Conservation (phyloP, 2,797 vertebrate genomes). For the Scomberomorus guttatus region DNA sequence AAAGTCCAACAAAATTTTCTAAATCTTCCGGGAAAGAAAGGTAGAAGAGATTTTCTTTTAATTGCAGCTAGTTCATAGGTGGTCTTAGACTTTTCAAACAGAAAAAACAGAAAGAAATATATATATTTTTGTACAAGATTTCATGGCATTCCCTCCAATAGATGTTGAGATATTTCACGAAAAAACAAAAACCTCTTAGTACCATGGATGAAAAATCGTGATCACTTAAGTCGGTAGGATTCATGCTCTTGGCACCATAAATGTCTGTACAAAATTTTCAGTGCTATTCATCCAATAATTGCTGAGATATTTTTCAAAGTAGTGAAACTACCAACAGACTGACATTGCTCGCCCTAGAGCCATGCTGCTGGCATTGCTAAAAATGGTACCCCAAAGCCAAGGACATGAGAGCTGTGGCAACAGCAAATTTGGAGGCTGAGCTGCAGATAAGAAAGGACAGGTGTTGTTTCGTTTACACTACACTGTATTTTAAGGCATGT, state of each 20-base stretch:
- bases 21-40: background rate
- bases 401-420: background rate
- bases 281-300: background rate
- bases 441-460: constrained; percentile 21
- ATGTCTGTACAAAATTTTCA: background rate
- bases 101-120: too few relatives aligned
- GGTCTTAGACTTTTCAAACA: background rate
- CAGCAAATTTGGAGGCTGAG: background rate
- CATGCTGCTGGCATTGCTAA: background rate
- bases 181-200: background rate
- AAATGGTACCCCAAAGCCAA: background rate
- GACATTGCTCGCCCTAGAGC: background rate
- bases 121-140: background rate
- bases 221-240: too few relatives aligned
- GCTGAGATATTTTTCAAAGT: background rate
- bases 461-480: constrained; percentile 16
- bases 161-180: too few relatives aligned
- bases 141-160: background rate
- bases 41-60: background rate
- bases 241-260: background rate
- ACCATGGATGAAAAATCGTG: too few relatives aligned
- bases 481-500: constrained; percentile 27
- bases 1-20: background rate
- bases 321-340: background rate
- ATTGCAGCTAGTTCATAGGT: background rate